A percentile compares a stretch with the other conserved stretches of the same genome.
Conservation (phyloP, 2,113 vertebrate genomes). For the Motacilla tschutschensis region DNA sequence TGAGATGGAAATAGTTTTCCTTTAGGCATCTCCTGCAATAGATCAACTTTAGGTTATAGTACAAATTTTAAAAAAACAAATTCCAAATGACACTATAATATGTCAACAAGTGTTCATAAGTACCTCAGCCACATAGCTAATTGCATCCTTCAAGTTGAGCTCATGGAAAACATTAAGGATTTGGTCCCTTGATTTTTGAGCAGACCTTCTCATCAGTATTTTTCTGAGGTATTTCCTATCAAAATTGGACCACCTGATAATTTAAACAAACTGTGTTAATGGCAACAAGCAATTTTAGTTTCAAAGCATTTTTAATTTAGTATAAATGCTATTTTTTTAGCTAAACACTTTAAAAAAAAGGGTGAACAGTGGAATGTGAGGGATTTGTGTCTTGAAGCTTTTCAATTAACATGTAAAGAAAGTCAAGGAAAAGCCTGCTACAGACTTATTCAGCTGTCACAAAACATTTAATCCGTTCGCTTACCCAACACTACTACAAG, state of each 20-base stretch:
- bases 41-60: neutral
- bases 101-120: neutral
- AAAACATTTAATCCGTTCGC: neutral
- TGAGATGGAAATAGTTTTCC: neutral
- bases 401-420: neutral
- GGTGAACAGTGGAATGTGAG: neutral
- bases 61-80: neutral
- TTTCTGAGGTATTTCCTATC: conserved; percentile 85
- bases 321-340: neutral
- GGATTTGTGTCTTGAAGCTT: neutral
- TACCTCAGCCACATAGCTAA: conserved; percentile 92
- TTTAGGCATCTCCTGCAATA: neutral
- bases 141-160: conserved; percentile 93
- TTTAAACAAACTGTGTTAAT: conserved; percentile 35
- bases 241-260: conserved; percentile 87
- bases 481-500: neutral
- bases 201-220: conserved; percentile 87
- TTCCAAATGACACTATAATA: neutral
- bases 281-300: conserved; percentile 3
- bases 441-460: neutral
- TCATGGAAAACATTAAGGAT: conserved; percentile 92
- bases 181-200: conserved; percentile 83
- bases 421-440: neutral
- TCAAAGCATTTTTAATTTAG: neutral
- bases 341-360: neutral